Percentiles rank a stretch among this genome's conserved stretches.
Evolutionary conservation across 2,113 vertebrate species (phyloP).

Genomic region (Azemiops feae): DNA sequence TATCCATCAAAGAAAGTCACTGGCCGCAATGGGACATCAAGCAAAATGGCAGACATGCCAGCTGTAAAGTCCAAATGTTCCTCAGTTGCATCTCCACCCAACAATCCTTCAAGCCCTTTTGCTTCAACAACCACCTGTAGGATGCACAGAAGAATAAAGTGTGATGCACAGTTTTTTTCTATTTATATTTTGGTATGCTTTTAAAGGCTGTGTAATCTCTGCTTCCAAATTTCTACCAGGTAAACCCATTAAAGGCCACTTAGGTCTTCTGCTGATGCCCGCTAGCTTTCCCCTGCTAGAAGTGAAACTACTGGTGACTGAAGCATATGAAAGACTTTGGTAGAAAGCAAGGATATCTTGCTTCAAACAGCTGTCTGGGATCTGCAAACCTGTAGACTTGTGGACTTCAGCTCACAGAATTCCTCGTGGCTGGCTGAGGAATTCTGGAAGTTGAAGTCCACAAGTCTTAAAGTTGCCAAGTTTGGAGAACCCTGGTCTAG

Average conservation of each 20-base stretch:
- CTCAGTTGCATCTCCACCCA: slow-evolving; percentile 33
- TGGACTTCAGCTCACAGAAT: not conserved
- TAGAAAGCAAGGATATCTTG: not conserved
- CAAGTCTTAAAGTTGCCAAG: not conserved
- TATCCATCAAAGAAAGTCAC: slow-evolving; percentile 63
- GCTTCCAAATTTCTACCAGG: not conserved
- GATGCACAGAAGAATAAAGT: rapidly evolving
- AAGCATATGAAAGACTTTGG: not conserved
- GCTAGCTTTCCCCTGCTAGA: not conserved
- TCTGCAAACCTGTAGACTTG: not conserved
- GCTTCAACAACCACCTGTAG: slow-evolving; percentile 66
- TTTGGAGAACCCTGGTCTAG: not conserved
- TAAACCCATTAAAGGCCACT: not conserved
- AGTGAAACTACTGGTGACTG: not conserved
- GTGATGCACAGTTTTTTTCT: not conserved
- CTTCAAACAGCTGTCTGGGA: not conserved
- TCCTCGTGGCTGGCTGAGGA: not conserved
- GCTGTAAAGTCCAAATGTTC: slow-evolving; percentile 53
- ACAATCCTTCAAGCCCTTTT: slow-evolving; percentile 57
- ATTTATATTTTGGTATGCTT: not conserved
- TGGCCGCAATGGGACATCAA: slow-evolving; percentile 59
- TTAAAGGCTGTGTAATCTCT: not conserved
- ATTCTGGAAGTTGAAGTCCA: not conserved
- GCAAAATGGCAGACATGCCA: slow-evolving; percentile 64
- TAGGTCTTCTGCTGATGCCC: not conserved